Evolutionary conservation across 2,113 vertebrate genomes (phyloP).

Genomic region (Passer domesticus): DNA sequence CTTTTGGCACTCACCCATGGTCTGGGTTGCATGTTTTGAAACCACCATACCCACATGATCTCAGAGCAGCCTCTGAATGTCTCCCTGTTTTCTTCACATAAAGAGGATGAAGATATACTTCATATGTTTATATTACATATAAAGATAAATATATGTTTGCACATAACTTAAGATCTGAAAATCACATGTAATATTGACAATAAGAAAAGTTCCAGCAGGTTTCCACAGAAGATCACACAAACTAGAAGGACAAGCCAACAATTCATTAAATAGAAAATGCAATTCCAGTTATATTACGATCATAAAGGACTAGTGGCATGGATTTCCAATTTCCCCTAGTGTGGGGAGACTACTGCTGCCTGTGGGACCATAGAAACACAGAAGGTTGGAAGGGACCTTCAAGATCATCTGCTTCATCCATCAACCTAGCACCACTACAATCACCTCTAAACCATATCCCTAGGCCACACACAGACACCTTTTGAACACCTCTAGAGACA

Average conservation of each 20-base stretch:
- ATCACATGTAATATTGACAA: rapidly evolving
- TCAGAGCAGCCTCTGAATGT: background rate
- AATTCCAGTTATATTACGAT: background rate
- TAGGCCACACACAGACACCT: no score
- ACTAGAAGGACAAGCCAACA: rapidly evolving
- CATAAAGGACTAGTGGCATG: rapidly evolving
- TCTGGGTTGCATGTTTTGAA: rapidly evolving
- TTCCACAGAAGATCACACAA: background rate
- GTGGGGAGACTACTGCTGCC: rapidly evolving
- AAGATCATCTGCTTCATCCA: background rate
- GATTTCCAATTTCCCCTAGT: rapidly evolving
- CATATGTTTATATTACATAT: background rate
- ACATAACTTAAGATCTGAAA: background rate
- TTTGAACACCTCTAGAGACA: background rate
- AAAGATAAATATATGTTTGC: background rate
- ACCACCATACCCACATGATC: no score
- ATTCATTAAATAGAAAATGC: background rate
- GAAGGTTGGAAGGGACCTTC: background rate
- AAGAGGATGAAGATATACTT: background rate
- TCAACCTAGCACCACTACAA: background rate
- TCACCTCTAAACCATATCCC: background rate
- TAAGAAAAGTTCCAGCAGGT: background rate
- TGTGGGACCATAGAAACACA: rapidly evolving
- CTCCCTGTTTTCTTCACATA: rapidly evolving
- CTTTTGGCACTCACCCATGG: rapidly evolving